Percentiles rank a stretch among this genome's conserved stretches.
phyloP scores from a whole-genome alignment of 1,140 invertebrate genomes.

The Batillaria attramentaria region DNA sequence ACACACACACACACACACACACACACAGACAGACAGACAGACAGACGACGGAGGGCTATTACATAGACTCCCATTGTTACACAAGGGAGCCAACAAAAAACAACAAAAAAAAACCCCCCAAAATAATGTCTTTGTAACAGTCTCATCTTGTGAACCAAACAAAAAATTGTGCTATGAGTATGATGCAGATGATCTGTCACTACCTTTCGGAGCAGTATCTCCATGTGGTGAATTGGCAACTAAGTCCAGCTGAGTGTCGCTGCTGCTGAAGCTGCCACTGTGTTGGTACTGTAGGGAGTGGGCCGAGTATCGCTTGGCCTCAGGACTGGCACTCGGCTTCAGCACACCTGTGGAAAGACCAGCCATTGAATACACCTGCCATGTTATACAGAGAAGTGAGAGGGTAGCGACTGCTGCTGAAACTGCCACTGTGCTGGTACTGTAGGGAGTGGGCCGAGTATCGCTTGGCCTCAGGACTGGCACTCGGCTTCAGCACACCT shows the following conservation, averaged over 20 bases:
- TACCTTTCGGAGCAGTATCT: constrained; percentile 57
- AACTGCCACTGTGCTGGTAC: constrained; percentile 37
- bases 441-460: constrained; percentile 47
- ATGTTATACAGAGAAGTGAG: too few relatives aligned
- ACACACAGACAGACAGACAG: too few relatives aligned
- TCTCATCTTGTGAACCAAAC: too few relatives aligned
- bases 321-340: constrained; percentile 63
- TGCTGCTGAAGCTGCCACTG: constrained; percentile 45
- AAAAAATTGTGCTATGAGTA: too few relatives aligned
- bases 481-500: constrained; percentile 65
- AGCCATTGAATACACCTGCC: too few relatives aligned
- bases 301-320: constrained; percentile 38
- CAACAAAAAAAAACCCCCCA: too few relatives aligned
- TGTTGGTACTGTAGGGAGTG: constrained; percentile 53
- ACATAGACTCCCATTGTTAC: too few relatives aligned
- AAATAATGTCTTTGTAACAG: too few relatives aligned
- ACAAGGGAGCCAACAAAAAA: too few relatives aligned
- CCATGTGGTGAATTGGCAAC: constrained; percentile 32
- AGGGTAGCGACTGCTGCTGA: constrained; percentile 56
- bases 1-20: too few relatives aligned
- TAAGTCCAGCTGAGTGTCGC: constrained; percentile 51
- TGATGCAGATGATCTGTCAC: too few relatives aligned
- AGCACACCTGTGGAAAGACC: constrained; percentile 59
- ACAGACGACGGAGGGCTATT: too few relatives aligned
- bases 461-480: constrained; percentile 56